A percentile compares a stretch with the other conserved stretches of the same genome.
These are phyloP conservation scores for Casuarius casuarius DNA, from an alignment of 2,113 vertebrate species.

Conservation along the genomic window DNA sequence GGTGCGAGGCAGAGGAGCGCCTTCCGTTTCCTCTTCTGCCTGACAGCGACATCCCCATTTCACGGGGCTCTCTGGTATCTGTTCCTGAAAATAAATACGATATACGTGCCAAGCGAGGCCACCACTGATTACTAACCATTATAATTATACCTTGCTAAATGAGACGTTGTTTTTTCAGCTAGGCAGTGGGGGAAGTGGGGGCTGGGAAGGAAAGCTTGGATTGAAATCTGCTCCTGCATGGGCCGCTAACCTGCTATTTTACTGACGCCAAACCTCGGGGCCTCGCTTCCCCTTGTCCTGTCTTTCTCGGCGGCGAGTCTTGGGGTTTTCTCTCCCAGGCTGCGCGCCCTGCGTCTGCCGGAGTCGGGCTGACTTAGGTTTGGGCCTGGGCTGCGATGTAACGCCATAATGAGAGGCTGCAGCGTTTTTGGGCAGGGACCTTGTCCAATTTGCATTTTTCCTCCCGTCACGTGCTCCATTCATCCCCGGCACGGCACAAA, in stretches of 20 bases:
- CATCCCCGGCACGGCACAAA: slow-evolving; percentile 67
- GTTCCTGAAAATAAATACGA: neutral
- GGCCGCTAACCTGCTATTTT: neutral
- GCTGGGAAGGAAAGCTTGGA: neutral
- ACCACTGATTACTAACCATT: neutral
- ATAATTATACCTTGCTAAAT: rapidly evolving
- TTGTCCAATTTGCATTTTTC: slow-evolving; percentile 67
- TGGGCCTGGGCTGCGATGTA: slow-evolving; percentile 26
- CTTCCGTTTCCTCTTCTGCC: neutral
- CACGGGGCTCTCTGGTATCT: neutral
- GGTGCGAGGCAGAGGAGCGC: neutral
- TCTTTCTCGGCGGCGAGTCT: neutral
- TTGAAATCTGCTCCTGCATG: neutral
- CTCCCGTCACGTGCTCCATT: slow-evolving; percentile 67
- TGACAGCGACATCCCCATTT: neutral
- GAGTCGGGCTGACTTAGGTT: slow-evolving; percentile 4
- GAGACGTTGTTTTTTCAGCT: neutral
- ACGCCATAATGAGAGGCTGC: slow-evolving; percentile 59
- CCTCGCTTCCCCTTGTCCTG: neutral
- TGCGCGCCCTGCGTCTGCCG: neutral
- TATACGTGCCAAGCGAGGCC: rapidly evolving
- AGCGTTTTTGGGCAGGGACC: slow-evolving; percentile 59
- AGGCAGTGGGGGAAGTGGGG: neutral
- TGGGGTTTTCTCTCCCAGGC: slow-evolving; percentile 17
- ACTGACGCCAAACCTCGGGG: rapidly evolving